Conservation (phyloP, 2,113 vertebrate genomes). For the Malaclemys terrapin region DNA sequence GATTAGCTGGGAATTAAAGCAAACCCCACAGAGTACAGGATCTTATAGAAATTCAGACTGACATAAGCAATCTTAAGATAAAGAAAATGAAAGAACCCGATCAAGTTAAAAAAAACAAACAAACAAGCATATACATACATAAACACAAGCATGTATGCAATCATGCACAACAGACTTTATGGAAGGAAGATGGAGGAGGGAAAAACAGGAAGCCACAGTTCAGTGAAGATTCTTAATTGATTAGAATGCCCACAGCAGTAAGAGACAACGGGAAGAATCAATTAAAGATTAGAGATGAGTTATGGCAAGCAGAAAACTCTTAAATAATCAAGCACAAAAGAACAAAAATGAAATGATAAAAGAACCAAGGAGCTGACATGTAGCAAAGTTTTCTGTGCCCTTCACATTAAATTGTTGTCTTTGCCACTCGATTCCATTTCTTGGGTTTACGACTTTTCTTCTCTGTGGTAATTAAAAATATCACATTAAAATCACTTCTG, state of each 20-base stretch:
- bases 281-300: constrained; percentile 65
- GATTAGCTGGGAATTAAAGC: constrained; percentile 49
- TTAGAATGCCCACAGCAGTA: constrained; percentile 60
- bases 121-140: neutral
- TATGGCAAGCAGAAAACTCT: constrained; percentile 57
- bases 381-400: neutral
- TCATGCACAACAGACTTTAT: constrained; percentile 30
- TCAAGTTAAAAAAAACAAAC: constrained; percentile 35
- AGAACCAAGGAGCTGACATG: neutral
- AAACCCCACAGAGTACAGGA: neutral
- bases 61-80: neutral
- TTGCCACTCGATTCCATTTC: neutral
- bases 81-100: constrained; percentile 39
- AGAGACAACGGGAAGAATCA: constrained; percentile 57
- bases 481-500: neutral
- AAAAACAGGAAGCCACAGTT: constrained; percentile 62
- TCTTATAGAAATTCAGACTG: constrained; percentile 20
- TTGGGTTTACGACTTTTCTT: neutral
- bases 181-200: constrained; percentile 39
- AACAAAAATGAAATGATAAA: neutral
- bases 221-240: constrained; percentile 69
- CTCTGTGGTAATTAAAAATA: constrained; percentile 40
- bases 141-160: constrained; percentile 1
- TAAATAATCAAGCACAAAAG: constrained; percentile 13
- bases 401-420: neutral